phyloP scores from a whole-genome alignment of 1,140 invertebrate species.

The Brachionus manjavacas region DNA sequence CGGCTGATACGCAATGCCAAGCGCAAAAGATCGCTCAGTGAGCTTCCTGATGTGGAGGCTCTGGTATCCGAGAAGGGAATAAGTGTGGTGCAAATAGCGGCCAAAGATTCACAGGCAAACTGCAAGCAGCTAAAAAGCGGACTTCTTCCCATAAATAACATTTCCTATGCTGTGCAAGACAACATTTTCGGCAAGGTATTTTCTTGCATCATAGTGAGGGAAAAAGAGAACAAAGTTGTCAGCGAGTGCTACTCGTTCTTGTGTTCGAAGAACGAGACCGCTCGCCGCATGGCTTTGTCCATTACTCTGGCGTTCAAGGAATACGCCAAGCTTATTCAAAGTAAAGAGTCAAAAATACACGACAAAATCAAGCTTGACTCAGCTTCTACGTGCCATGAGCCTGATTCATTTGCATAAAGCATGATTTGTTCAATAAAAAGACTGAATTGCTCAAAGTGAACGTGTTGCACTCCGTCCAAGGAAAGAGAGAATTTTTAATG shows the following conservation, averaged over 20 bases:
- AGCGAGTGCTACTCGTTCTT: conserved; percentile 42
- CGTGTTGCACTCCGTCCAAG: not conserved
- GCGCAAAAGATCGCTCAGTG: not conserved
- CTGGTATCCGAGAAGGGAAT: not conserved
- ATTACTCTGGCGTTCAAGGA: conserved; percentile 38
- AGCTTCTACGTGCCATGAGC: not conserved
- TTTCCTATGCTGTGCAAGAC: conserved; percentile 40
- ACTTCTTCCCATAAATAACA: conserved; percentile 8
- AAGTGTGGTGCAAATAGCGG: not conserved
- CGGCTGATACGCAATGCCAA: not conserved
- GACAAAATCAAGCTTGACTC: not conserved
- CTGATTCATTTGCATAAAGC: conserved; percentile 25
- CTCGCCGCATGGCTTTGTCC: conserved; percentile 16
- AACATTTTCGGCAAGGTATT: conserved; percentile 20
- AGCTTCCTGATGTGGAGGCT: conserved; percentile 28
- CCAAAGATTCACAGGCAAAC: not conserved
- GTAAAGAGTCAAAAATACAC: not conserved
- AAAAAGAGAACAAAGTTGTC: conserved; percentile 12
- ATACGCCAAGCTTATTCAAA: conserved; percentile 21
- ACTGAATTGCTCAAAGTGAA: not conserved
- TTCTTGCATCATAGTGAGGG: conserved; percentile 15
- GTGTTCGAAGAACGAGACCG: not conserved
- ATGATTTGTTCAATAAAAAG: not conserved
- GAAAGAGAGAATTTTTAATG: not conserved
- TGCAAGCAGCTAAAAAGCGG: not conserved